These are phyloP conservation scores for Exephanes ischioxanthus DNA, from an alignment of 2,888 invertebrate genomes.

Conservation along the genomic window DNA sequence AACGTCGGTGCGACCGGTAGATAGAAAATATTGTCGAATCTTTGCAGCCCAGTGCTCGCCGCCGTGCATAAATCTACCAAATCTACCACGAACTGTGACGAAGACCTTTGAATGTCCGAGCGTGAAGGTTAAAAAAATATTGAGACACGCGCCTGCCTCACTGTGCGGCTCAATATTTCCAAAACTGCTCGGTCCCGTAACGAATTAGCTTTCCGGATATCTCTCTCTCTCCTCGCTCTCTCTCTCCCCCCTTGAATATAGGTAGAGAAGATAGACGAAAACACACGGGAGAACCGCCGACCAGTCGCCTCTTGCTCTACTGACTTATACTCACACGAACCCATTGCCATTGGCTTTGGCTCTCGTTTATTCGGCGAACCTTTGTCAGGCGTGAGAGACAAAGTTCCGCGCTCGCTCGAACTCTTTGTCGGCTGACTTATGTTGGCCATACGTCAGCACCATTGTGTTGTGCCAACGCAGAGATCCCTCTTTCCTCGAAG, in stretches of 20 bases:
- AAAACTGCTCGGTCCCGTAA: conserved; percentile 78
- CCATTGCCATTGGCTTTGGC: conserved; percentile 54
- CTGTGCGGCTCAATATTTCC: conserved; percentile 80
- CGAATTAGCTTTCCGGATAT: conserved; percentile 74
- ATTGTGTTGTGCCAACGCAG: conserved; percentile 68
- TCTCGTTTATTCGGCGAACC: conserved; percentile 61
- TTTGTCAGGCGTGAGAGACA: conserved; percentile 77
- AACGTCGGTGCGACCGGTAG: conserved; percentile 2
- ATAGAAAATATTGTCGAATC: conserved; percentile 3
- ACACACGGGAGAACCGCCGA: conserved; percentile 19
- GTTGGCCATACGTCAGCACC: conserved; percentile 77
- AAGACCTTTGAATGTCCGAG: conserved; percentile 45
- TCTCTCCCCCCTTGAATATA: conserved; percentile 31
- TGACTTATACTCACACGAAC: conserved; percentile 47
- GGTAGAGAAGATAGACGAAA: conserved; percentile 27
- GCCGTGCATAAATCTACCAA: conserved; percentile 71
- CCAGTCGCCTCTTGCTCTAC: conserved; percentile 60
- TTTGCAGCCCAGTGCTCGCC: background rate
- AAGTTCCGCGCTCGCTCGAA: conserved; percentile 65
- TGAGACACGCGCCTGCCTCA: conserved; percentile 78
- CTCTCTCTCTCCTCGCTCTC: background rate
- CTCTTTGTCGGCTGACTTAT: conserved; percentile 80
- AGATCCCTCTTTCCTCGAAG: conserved; percentile 15
- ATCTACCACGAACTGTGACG: conserved; percentile 78
- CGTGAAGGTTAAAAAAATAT: conserved; percentile 75